Evolutionary conservation across 2,888 invertebrate genomes (phyloP), one percentile per base, ranked within the genome.

Genomic region (Drymonia ruficornis): DNA sequence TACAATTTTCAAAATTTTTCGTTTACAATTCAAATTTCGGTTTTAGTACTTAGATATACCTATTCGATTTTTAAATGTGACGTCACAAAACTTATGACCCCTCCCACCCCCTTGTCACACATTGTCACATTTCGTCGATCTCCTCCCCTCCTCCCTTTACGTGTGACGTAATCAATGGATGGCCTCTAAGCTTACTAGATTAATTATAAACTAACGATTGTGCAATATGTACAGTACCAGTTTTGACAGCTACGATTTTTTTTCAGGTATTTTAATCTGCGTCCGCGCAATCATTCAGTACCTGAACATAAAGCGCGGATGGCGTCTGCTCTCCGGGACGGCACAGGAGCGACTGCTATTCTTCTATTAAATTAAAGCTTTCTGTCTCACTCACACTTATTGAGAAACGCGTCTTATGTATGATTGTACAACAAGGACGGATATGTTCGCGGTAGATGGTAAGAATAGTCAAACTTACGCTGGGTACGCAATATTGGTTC

Each of bases 201-300:
- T n/a, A n/a, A n/a, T n/a, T n/a, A n/a, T n/a, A n/a, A n/a, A n/a
- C n/a, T n/a, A n/a, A n/a, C n/a, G n/a, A n/a, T n/a, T n/a, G n/a
- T n/a, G n/a, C n/a, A n/a, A n/a, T n/a, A n/a, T n/a, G n/a, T n/a
- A n/a, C n/a, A n/a, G n/a, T n/a, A n/a, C n/a, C n/a, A n/a, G n/a
- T 9, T 31, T 11, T 31, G 23, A 23, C 23, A 23, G 23, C 1
- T 23, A 23, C 0, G 0, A 23, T 36, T n/a, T 36, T 0, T 40
- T 93, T 92, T 8, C 87, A 96, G 96, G 96, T 62, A 94, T 97
- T 65, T 93, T 97, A 75, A 97, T 98, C 87, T 97, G 97, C 87
- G 95, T 97, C 42, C 96, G 97, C 69, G 97, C 97, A 28, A 95
- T 97, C 50, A 95, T 97, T 69, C 97, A 97, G 86, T 98, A 98